Evolutionary conservation across 2,113 vertebrate genomes (phyloP), one percentile per base, ranked within the genome.

Genomic region (Xiphophorus hellerii): DNA sequence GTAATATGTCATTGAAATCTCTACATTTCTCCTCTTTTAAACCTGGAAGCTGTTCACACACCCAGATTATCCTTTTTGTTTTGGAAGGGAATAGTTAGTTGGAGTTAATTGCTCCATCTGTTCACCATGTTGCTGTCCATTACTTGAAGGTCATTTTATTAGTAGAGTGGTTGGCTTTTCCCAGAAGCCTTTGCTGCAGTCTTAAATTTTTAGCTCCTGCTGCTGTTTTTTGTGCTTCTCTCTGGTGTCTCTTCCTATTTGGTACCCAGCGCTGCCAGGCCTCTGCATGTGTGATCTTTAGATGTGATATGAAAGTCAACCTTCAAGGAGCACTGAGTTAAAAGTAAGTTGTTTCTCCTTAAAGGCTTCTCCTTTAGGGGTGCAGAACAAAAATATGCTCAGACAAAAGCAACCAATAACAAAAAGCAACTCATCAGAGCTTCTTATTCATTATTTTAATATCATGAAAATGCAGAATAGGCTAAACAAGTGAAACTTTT

Each of bases 61-160:
- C 66, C 48, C 39, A 22, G 63, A 70, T 67, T 42, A 27, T 28
- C 51, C 37, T 77, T 73, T 89, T 87, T 90, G 86, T 88, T 82
- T 85, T 85, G 75, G 78, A 81, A 35, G 62, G 75, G 69, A 72
- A 84, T 64, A 61, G 68, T 69, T 82, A 84, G 90, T 90, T 37
- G 31, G 72, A 37, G 62, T 83, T 84, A 83, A 83, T 82, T 67
- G 71, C 79, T 66, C 60, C 71, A 82, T 72, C 27, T 76, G 80
- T 85, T 58, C 85, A 66, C 62, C 42, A 54, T 6, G 31, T 77
- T 30, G 62, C 58, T 71, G 84, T 74, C 31, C 88, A 69, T 63
- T 22, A 54, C 71, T 79, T 58, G 73, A 90, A 90, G 87, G 90
- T 90, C 87, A 67, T 83, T 72, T 72, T 17, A 3, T 74, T 70